Evolutionary conservation across 1,140 invertebrate genomes (phyloP), one percentile per base, ranked within the genome.

Genomic region (Cotesia chilonis): DNA sequence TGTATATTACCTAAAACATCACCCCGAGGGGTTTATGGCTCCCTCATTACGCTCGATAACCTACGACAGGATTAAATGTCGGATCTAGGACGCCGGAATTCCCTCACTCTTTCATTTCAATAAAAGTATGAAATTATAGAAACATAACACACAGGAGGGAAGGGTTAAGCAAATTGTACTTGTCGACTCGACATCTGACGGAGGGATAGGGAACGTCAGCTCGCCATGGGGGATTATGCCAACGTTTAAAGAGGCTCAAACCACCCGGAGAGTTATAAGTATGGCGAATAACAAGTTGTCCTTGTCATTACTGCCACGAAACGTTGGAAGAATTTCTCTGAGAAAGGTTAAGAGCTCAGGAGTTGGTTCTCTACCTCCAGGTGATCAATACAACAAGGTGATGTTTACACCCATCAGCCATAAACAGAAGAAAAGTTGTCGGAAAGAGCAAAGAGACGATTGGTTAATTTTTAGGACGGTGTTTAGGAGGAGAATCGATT

Each of bases 61-160:
- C 37, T 71, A 65, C 61, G 61, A 71, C 59, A 28, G 28, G 61
- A 65, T 64, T 71, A 71, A 71, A 71, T 71, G 65, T 65, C 70
- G 63, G 65, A 66, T 51, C 61, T 28, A 28, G 28, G 28, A 28
- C 28, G 65, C 51, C 17, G 17, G 17, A 17, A 17, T 1, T 17
- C 1, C 0, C 55, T 17, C 54, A 71, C 61, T 71, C 57, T 52
- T 54, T 37, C 17, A 37, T 9, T 20, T 17, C 14, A n/a, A 38
- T 57, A 38, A 20, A 20, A 5, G 59, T 17, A 17, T 52, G 5
- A 28, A 64, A 63, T 64, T 47, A 20, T 54, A 47, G 55, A 61
- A 28, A 28, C 28, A 17, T 12, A 17, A 59, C 9, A 59, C 9
- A 59, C 9, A 59, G 9, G 3, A 35, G 17, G 9, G 28, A 59